Conservation (phyloP, 2,113 vertebrate species). For the Megaceryle maxima region DNA sequence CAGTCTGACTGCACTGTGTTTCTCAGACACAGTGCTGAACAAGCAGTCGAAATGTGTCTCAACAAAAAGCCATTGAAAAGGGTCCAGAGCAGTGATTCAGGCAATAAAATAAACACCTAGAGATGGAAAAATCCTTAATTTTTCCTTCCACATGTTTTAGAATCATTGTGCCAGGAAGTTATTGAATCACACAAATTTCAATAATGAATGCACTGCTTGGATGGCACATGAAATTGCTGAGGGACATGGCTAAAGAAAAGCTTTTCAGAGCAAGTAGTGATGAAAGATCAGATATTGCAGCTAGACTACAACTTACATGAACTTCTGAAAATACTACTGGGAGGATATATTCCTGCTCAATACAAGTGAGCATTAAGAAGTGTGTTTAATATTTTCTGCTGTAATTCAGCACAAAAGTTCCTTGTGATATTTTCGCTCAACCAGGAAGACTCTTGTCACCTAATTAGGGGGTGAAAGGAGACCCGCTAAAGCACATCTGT, state of each 20-base stretch:
- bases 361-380: not conserved
- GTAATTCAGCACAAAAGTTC: not conserved
- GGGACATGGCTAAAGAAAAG: not conserved
- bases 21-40: not conserved
- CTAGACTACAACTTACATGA: not conserved
- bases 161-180: constrained; percentile 23
- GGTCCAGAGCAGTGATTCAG: not conserved
- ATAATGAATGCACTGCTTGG: not conserved
- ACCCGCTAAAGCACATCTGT: not conserved
- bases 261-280: not conserved
- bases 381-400: not conserved
- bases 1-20: not conserved
- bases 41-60: not conserved
- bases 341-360: not conserved
- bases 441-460: not conserved
- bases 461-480: not conserved
- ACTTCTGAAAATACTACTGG: not conserved
- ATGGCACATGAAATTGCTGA: not conserved
- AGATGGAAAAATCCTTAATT: not conserved
- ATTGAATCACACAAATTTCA: constrained; percentile 8
- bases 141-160: constrained; percentile 2
- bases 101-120: constrained; percentile 1
- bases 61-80: not conserved
- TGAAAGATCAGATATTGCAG: not conserved
- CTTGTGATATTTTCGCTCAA: not conserved